These are phyloP conservation scores for Maccullochella peelii DNA, from an alignment of 2,113 vertebrate species.

Conservation along the genomic window DNA sequence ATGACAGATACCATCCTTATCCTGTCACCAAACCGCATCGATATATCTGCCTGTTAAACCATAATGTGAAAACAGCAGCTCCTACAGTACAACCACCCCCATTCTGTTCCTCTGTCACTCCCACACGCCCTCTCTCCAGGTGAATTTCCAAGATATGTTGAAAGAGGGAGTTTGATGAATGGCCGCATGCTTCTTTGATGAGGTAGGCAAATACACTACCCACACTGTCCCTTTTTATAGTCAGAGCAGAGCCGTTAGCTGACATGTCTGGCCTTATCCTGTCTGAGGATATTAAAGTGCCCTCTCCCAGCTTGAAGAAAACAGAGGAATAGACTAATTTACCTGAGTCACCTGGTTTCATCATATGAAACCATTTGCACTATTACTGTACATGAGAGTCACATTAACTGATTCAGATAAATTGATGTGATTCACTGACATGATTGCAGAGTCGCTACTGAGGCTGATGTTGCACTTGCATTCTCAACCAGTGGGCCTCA, in stretches of 20 bases:
- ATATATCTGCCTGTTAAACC: slow-evolving; percentile 7
- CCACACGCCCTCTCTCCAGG: neutral
- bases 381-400: neutral
- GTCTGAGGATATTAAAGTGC: slow-evolving; percentile 23
- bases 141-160: slow-evolving; percentile 57
- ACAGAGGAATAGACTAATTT: slow-evolving; percentile 4
- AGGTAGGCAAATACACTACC: slow-evolving; percentile 45
- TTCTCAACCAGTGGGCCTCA: too few species aligned
- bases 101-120: neutral
- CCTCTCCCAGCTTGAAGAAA: neutral
- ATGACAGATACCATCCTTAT: slow-evolving; percentile 19
- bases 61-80: slow-evolving; percentile 12
- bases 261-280: slow-evolving; percentile 38
- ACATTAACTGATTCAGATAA: neutral
- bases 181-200: slow-evolving; percentile 41
- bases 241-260: slow-evolving; percentile 41
- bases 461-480: too few species aligned
- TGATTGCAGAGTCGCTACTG: neutral
- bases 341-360: neutral
- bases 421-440: neutral
- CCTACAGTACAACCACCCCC: neutral
- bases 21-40: neutral
- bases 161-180: slow-evolving; percentile 67
- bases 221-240: slow-evolving; percentile 40
- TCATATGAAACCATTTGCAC: neutral